These are phyloP conservation scores for Meandrina meandrites DNA, from an alignment of 92 coral and sea anemone species.

Conservation along the genomic window DNA sequence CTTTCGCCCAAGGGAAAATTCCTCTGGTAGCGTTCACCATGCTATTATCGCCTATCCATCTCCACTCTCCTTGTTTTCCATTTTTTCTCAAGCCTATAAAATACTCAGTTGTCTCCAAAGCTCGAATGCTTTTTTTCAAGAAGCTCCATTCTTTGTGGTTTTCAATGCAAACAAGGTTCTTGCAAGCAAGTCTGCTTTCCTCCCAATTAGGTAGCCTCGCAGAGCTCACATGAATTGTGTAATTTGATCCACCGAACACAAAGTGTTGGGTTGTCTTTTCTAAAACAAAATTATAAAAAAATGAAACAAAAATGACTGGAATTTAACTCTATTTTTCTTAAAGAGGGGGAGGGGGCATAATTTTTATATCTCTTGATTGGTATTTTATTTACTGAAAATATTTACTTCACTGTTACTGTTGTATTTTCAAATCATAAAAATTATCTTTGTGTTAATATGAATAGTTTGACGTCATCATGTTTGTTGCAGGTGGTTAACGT, in stretches of 20 bases:
- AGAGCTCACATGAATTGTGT: constrained; percentile 21
- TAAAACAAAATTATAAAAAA: not conserved
- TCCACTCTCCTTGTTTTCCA: constrained; percentile 2
- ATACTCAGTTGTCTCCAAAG: constrained; percentile 4
- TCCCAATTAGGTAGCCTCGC: not conserved
- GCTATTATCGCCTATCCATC: constrained; percentile 23
- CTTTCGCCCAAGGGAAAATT: not conserved
- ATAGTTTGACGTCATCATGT: no score
- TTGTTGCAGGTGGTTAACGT: no score
- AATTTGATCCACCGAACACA: constrained; percentile 17
- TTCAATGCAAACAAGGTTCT: constrained; percentile 47
- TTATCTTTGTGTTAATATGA: no score
- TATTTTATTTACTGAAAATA: no score
- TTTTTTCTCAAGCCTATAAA: constrained; percentile 32
- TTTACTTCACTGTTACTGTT: no score
- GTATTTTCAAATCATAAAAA: no score
- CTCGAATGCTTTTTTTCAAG: constrained; percentile 3
- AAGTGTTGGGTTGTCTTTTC: not conserved
- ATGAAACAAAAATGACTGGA: no score
- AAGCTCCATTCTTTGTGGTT: constrained; percentile 27
- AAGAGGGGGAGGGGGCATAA: no score
- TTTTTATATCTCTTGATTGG: no score
- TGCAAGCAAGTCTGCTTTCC: not conserved
- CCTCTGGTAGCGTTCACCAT: not conserved
- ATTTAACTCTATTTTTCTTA: no score